A percentile compares a stretch with the other conserved stretches of the same genome.
phyloP scores from a whole-genome alignment of 2,888 invertebrate species.

The Rhabditoides inermis region DNA sequence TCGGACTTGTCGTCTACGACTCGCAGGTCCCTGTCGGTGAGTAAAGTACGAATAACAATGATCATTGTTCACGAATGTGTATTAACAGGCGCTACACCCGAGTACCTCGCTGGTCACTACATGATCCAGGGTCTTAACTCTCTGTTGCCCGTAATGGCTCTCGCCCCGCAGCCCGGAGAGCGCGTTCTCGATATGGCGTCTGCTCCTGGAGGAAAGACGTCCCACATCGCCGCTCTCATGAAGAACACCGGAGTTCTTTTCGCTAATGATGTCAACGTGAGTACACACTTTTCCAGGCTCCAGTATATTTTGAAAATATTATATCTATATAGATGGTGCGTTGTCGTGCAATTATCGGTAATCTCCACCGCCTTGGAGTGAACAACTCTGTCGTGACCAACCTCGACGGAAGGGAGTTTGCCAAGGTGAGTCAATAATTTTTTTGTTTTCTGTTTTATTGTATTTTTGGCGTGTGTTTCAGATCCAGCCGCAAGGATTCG shows the following conservation, averaged over 20 bases:
- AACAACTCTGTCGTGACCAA: slow-evolving; percentile 82
- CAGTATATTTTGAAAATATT: background rate
- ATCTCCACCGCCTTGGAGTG: slow-evolving; percentile 89
- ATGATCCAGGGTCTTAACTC: slow-evolving; percentile 75
- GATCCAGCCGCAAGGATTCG: slow-evolving; percentile 63
- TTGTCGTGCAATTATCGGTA: slow-evolving; percentile 67
- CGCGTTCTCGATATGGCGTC: slow-evolving; percentile 86
- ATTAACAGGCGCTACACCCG: slow-evolving; percentile 82
- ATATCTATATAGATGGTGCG: slow-evolving; percentile 48
- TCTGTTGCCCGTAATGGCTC: slow-evolving; percentile 90
- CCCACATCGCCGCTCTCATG: slow-evolving; percentile 92
- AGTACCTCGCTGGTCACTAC: slow-evolving; percentile 95
- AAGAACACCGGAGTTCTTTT: slow-evolving; percentile 82
- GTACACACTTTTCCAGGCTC: slow-evolving; percentile 2
- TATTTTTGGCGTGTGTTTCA: slow-evolving; percentile 4
- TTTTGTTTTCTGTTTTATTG: background rate
- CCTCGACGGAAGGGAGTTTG: slow-evolving; percentile 79
- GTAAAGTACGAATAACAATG: slow-evolving; percentile 8
- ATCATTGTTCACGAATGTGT: background rate
- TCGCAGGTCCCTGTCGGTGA: slow-evolving; percentile 85
- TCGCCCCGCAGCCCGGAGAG: slow-evolving; percentile 76
- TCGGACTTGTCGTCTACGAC: slow-evolving; percentile 88
- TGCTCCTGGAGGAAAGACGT: slow-evolving; percentile 96
- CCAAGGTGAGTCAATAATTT: slow-evolving; percentile 56
- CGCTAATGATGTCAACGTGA: slow-evolving; percentile 81